Base-by-base conservation (phyloP, 2,888 invertebrate species). In the Melanargia galathea region DNA sequence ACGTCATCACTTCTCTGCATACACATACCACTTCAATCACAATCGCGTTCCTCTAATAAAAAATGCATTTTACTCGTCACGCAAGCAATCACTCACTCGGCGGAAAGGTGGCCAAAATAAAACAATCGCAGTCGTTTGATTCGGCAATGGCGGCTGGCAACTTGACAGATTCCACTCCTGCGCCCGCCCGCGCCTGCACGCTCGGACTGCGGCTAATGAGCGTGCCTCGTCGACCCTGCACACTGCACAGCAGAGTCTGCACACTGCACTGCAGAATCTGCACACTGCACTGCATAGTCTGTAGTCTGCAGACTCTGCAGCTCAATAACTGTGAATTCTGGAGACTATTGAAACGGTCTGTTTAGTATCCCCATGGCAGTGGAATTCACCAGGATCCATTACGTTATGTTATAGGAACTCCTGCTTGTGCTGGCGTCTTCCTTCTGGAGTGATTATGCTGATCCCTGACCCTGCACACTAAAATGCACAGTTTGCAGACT, bases 191-290 rank as follows among this genome's bases (percentile, higher is more conserved):
- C 30, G 5, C 70, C 69, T 62, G 64, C 62, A 69, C 79, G 84
- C 77, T 70, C 72, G 75, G 75, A 69, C 74, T 71, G 70, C 67
- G 67, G 64, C 75, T 80, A 85, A 88, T 86, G 80, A 81, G 81
- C 86, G 81, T 84, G 76, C 71, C 75, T 71, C 61, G 66, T 60
- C 54, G 64, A 46, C 46, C 38, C 16, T 68, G 35, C 66, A 70
- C 69, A 72, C 62, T 68, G 56, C 49, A 61, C 43, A 43, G 35
- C n/a, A n/a, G n/a, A n/a, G n/a, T n/a, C n/a, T n/a, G n/a, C n/a
- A n/a, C n/a, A n/a, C n/a, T n/a, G n/a, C n/a, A n/a, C n/a, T n/a
- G n/a, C n/a, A n/a, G n/a, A n/a, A n/a, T n/a, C n/a, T n/a, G n/a
- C n/a, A n/a, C n/a, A n/a, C n/a, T n/a, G n/a, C n/a, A n/a, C n/a